Conservation (phyloP, 2,888 invertebrate genomes). For the Tachina fera region DNA sequence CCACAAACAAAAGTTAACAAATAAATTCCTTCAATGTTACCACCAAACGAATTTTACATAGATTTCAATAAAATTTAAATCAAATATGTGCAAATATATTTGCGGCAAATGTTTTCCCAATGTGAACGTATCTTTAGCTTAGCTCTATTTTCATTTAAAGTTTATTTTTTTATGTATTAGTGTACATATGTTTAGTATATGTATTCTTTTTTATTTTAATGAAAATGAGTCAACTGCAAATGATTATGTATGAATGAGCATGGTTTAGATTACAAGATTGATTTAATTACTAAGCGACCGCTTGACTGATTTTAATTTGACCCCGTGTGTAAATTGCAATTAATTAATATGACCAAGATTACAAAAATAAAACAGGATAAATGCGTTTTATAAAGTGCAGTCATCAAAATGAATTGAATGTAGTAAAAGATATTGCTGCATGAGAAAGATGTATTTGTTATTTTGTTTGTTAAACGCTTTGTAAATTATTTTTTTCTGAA, state of each 20-base stretch:
- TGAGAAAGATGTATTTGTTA: neutral
- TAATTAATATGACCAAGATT: slow-evolving; percentile 66
- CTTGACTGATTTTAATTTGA: slow-evolving; percentile 50
- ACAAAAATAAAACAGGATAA: slow-evolving; percentile 60
- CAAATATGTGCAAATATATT: no score
- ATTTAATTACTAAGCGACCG: slow-evolving; percentile 65
- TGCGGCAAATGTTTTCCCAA: no score
- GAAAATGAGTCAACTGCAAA: slow-evolving; percentile 38
- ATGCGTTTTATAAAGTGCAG: slow-evolving; percentile 26
- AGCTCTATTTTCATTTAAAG: neutral
- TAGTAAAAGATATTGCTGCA: neutral
- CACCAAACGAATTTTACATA: no score
- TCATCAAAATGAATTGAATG: slow-evolving; percentile 19
- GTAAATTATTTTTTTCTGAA: no score
- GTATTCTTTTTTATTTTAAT: slow-evolving; percentile 15
- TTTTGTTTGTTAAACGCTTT: no score
- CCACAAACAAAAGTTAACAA: no score
- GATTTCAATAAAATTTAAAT: no score
- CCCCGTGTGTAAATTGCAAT: slow-evolving; percentile 67
- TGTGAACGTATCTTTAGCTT: neutral
- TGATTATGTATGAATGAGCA: slow-evolving; percentile 8
- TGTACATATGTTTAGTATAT: no score
- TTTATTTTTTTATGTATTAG: neutral
- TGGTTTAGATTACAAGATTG: slow-evolving; percentile 55
- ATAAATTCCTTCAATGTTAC: no score